A percentile compares a stretch with the other conserved stretches of the same genome.
phyloP scores from a whole-genome alignment of 1,140 invertebrate genomes.

The Pristionchus pacificus region DNA sequence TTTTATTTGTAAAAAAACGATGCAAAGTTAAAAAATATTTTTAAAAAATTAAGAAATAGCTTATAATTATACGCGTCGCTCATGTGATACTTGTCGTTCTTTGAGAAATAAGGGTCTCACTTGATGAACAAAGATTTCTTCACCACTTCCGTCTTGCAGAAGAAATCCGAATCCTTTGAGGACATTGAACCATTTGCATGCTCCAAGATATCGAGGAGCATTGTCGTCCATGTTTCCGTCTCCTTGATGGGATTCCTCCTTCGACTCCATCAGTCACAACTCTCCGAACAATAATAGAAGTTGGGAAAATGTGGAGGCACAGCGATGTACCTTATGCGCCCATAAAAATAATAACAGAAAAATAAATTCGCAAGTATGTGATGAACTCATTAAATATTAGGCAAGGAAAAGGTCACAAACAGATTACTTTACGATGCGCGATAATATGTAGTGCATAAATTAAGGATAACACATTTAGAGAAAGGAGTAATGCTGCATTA shows the following conservation, averaged over 20 bases:
- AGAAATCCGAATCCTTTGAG: constrained; percentile 29
- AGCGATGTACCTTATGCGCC: no score
- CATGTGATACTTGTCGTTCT: no score
- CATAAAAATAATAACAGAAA: not conserved
- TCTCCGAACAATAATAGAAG: no score
- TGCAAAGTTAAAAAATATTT: not conserved
- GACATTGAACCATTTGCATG: constrained; percentile 31
- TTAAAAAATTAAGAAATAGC: no score
- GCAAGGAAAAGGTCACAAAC: not conserved
- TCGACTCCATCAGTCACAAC: constrained; percentile 33
- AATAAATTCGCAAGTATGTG: not conserved
- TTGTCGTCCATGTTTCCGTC: not conserved
- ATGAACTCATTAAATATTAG: not conserved
- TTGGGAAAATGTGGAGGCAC: no score
- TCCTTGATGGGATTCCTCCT: constrained; percentile 28
- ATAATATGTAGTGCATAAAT: not conserved
- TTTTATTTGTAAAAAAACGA: not conserved
- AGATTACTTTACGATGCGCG: not conserved
- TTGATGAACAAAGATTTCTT: constrained; percentile 28
- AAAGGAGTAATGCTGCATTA: no score
- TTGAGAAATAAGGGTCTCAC: no score
- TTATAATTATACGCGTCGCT: no score
- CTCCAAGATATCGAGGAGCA: constrained; percentile 6
- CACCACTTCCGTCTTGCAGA: constrained; percentile 5
- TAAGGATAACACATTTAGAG: no score